Percentiles rank a stretch among this genome's conserved stretches.
Evolutionary conservation across 1,140 invertebrate genomes (phyloP).

Genomic region (Lepidurus arcticus): DNA sequence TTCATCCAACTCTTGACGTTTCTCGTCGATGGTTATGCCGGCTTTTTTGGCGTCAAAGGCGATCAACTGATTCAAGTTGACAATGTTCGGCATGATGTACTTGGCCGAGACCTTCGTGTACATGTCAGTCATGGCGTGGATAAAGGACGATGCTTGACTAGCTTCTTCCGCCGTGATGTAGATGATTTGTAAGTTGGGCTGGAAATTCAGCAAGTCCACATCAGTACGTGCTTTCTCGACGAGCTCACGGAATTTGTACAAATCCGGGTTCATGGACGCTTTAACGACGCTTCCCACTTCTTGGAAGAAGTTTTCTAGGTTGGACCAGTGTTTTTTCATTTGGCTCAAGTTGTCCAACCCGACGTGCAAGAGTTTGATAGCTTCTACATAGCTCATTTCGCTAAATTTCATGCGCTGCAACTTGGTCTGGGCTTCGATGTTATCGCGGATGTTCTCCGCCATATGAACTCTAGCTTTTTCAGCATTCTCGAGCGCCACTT

Average conservation of each 20-base stretch:
- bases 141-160: neutral
- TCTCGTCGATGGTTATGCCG: neutral
- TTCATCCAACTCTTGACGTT: neutral
- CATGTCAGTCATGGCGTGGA: neutral
- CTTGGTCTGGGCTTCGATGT: neutral
- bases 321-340: neutral
- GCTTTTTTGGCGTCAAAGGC: neutral
- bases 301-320: neutral
- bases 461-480: constrained; percentile 9
- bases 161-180: neutral
- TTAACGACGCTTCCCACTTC: neutral
- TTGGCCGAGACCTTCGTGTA: neutral
- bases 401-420: neutral
- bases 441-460: neutral
- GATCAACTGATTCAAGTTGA: neutral
- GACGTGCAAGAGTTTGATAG: neutral
- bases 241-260: neutral
- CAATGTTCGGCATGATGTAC: constrained; percentile 26
- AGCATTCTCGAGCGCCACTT: neutral
- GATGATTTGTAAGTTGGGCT: neutral
- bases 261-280: neutral
- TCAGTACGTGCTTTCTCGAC: neutral
- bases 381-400: neutral
- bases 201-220: neutral
- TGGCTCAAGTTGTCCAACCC: neutral